These are phyloP conservation scores for Tamandua tetradactyla DNA, from an alignment of 2,797 vertebrate species.

Conservation along the genomic window DNA sequence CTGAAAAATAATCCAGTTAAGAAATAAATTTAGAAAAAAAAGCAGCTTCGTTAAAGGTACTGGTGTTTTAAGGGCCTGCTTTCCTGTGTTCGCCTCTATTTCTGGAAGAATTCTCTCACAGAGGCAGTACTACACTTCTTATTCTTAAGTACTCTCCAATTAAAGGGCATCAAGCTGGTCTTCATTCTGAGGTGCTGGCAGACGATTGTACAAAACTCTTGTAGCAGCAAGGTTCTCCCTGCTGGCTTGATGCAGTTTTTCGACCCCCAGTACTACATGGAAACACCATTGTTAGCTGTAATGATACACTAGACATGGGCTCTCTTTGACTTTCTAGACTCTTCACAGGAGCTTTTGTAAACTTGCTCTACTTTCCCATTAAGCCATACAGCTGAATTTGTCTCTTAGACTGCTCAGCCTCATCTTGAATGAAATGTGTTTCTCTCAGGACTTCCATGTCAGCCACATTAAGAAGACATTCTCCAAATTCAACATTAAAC, in stretches of 20 bases:
- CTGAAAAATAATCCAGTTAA: not conserved
- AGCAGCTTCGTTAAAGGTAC: not conserved
- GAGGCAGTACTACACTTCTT: conserved; percentile 4
- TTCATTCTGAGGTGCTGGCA: not conserved
- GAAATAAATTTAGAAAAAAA: conserved; percentile 5
- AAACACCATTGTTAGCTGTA: conserved; percentile 32
- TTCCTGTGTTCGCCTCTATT: not conserved
- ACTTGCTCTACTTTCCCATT: conserved; percentile 40
- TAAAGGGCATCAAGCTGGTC: conserved; percentile 39
- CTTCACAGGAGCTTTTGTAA: conserved; percentile 46
- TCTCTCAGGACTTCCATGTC: not conserved
- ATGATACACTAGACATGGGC: conserved; percentile 18
- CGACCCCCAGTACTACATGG: not conserved
- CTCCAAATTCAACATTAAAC: not conserved
- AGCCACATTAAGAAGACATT: not conserved
- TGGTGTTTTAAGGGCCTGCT: not conserved
- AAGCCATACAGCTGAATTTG: conserved; percentile 9
- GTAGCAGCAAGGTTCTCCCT: not conserved
- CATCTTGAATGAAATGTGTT: conserved; percentile 27
- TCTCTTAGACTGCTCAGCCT: not conserved
- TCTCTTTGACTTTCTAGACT: conserved; percentile 53
- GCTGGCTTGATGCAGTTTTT: conserved; percentile 15
- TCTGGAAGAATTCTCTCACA: conserved; percentile 59
- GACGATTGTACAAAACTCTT: conserved; percentile 42
- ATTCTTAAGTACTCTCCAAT: conserved; percentile 21